Conservation (phyloP, 2,113 vertebrate species). For the Tenebrosternarchus preto region DNA sequence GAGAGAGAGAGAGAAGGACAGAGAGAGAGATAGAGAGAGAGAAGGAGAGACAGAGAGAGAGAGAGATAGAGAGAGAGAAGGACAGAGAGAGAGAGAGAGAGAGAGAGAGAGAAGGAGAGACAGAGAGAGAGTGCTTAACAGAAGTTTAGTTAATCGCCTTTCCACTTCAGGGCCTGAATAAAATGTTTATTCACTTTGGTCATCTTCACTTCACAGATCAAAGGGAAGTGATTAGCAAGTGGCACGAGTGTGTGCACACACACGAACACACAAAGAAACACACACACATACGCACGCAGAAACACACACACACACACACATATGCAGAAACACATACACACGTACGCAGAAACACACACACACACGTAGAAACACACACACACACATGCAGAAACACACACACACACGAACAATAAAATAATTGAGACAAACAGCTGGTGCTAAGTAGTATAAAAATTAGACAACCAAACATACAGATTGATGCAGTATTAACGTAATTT, state of each 20-base stretch:
- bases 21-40: background rate
- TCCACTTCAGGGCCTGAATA: constrained; percentile 36
- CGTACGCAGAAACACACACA: background rate
- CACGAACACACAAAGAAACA: background rate
- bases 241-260: too few relatives aligned
- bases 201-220: constrained; percentile 46
- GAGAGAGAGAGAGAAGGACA: too few relatives aligned
- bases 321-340: background rate
- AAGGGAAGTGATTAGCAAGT: constrained; percentile 27
- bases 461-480: background rate
- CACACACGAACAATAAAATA: background rate
- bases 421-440: background rate
- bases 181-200: constrained; percentile 44
- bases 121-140: constrained; percentile 26
- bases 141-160: constrained; percentile 58
- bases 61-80: background rate
- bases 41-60: background rate
- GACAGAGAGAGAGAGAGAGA: constrained; percentile 13
- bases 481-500: too few relatives aligned
- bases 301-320: background rate
- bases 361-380: too few relatives aligned
- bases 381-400: too few relatives aligned
- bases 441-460: background rate
- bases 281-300: constrained; percentile 15
- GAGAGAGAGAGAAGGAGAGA: background rate